Conservation (phyloP, 2,888 invertebrate genomes). For the Phaonia tiefii region DNA sequence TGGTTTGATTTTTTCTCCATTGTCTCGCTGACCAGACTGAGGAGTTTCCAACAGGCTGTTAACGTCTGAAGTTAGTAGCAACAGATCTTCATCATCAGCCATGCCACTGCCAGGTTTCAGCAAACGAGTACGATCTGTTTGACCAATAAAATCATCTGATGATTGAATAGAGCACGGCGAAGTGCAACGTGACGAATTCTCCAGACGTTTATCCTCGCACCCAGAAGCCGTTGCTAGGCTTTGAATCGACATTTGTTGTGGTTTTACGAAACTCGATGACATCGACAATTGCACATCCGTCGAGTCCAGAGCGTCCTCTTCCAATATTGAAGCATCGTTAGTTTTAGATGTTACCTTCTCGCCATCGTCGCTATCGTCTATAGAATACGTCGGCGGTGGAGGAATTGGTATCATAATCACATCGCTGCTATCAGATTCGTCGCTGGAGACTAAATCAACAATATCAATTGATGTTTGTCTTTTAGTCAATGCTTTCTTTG, state of each 20-base stretch:
- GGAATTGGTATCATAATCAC: conserved; percentile 75
- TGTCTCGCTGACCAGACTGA: background rate
- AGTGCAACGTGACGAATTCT: conserved; percentile 70
- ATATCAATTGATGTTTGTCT: conserved; percentile 63
- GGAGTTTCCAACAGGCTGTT: conserved; percentile 69
- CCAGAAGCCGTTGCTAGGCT: background rate
- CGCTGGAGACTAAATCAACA: conserved; percentile 71
- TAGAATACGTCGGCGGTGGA: conserved; percentile 74
- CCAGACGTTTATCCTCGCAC: conserved; percentile 51
- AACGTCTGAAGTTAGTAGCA: conserved; percentile 73
- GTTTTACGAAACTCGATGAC: conserved; percentile 55
- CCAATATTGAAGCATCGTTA: conserved; percentile 53
- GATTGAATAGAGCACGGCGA: conserved; percentile 78
- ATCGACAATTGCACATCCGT: conserved; percentile 70
- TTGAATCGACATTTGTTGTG: conserved; percentile 13
- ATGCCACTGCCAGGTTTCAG: conserved; percentile 70
- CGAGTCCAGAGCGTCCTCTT: conserved; percentile 75
- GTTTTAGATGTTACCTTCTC: conserved; percentile 11
- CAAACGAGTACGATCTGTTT: conserved; percentile 75
- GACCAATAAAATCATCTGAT: conserved; percentile 79
- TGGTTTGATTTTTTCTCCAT: background rate
- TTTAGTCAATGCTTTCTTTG: conserved; percentile 69
- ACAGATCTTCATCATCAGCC: conserved; percentile 77
- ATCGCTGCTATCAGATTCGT: conserved; percentile 74
- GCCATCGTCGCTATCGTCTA: conserved; percentile 74